Evolutionary conservation across 1,140 invertebrate genomes (phyloP).

Genomic region (Drosophila persimilis): DNA sequence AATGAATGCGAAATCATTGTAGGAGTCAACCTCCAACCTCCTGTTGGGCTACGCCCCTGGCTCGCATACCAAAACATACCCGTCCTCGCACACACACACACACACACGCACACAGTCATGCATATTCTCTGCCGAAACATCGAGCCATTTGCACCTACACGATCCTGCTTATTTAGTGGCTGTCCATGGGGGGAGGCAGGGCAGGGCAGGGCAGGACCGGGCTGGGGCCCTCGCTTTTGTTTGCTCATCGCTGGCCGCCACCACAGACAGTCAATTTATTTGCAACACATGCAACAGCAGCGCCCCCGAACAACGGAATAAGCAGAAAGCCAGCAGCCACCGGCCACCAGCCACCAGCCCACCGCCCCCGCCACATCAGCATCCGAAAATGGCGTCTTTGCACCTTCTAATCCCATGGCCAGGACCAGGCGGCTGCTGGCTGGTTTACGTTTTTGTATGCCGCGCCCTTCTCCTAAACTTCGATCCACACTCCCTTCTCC

Average conservation of each 20-base stretch:
- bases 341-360: no score
- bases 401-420: constrained; percentile 61
- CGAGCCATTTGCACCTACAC: constrained; percentile 68
- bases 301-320: constrained; percentile 11
- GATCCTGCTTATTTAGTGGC: constrained; percentile 70
- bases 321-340: no score
- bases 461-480: constrained; percentile 20
- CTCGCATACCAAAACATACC: constrained; percentile 34
- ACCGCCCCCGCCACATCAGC: constrained; percentile 1
- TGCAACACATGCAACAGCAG: constrained; percentile 65
- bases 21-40: background rate
- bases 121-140: background rate
- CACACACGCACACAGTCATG: constrained; percentile 19
- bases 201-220: no score
- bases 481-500: constrained; percentile 1
- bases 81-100: constrained; percentile 17
- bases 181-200: constrained; percentile 11
- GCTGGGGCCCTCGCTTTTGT: constrained; percentile 37
- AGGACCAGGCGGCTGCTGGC: constrained; percentile 1
- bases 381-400: constrained; percentile 64
- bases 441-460: constrained; percentile 26
- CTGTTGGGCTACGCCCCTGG: constrained; percentile 28
- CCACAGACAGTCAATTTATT: constrained; percentile 77
- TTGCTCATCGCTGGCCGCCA: constrained; percentile 49
- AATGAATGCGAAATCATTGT: constrained; percentile 39